Evolutionary conservation across 2,113 vertebrate genomes (phyloP), one percentile per base, ranked within the genome.

Genomic region (Furnarius figulus): DNA sequence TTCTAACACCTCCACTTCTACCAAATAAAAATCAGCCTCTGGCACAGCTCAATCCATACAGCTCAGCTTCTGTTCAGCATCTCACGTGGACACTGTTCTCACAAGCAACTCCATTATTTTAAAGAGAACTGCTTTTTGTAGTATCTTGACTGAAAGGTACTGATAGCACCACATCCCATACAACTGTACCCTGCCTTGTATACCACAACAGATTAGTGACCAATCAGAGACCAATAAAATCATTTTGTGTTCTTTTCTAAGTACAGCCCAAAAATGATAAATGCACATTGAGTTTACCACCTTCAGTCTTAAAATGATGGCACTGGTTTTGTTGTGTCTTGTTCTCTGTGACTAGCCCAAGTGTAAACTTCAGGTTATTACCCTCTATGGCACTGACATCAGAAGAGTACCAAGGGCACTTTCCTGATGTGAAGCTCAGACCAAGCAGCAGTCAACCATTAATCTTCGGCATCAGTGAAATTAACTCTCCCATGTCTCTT

Each of bases 21-120:
- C 79, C 79, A 95, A 88, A 93, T 83, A 92, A 92, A 94, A 94
- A 90, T 46, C 79, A 93, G 83, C 72, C 94, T 90, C 92, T 88
- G 94, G 90, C 95, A 92, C 30, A 93, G 63, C 58, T 85, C 62
- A 93, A 87, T 56, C 67, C 68, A 62, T 21, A 49, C 55, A 92
- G 75, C 59, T 77, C 79, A 55, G 85, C 63, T 92, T 90, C 75
- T 80, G 47, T 46, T 91, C 90, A 83, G 67, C 67, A 70, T 53
- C 88, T 90, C 92, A 73, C 6, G 0, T 70, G 92, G 90, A 87
- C 82, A 65, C 78, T 6, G 21, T 37, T 93, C 49, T 76, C 82
- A 73, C 23, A 63, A 53, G 20, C 65, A 94, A 84, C 59, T 77
- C 58, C 10, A 19, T 80, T 88, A 93, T 52, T 87, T 65, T 35